A percentile compares a stretch with the other conserved stretches of the same genome.
phyloP scores from a whole-genome alignment of 2,113 vertebrate genomes.

The Syrrhaptes paradoxus region DNA sequence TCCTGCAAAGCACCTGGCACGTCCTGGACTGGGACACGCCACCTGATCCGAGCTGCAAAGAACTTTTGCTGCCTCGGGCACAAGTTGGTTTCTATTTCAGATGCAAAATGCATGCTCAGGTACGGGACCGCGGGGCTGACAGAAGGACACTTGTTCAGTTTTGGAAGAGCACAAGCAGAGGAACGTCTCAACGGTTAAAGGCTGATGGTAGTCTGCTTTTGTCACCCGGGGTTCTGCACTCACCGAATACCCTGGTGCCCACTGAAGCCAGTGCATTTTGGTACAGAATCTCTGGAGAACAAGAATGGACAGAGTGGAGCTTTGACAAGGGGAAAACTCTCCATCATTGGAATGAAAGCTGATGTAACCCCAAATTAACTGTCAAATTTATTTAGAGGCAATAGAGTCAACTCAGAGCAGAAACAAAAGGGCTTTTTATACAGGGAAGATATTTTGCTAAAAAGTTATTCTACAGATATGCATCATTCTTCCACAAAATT shows the following conservation, averaged over 20 bases:
- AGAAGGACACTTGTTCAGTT: not conserved
- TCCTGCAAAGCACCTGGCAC: not conserved
- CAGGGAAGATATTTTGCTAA: not conserved
- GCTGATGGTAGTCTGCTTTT: not conserved
- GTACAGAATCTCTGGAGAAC: conserved; percentile 52
- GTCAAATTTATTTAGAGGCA: not conserved
- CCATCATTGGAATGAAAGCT: not conserved
- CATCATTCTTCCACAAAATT: not conserved
- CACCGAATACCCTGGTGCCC: conserved; percentile 44
- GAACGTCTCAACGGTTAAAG: not conserved
- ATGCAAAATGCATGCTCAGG: not conserved
- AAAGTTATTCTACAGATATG: not conserved
- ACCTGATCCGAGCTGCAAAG: not conserved
- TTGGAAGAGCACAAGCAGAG: not conserved
- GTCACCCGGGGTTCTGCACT: conserved; percentile 10
- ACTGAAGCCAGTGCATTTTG: conserved; percentile 55
- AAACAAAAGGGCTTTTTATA: not conserved
- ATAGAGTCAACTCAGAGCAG: not conserved
- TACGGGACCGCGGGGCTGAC: not conserved
- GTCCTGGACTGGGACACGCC: not conserved
- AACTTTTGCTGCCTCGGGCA: not conserved
- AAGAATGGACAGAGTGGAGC: conserved; percentile 22
- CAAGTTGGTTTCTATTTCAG: not conserved
- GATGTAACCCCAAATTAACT: not conserved
- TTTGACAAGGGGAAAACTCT: not conserved